Evolutionary conservation across 1,140 invertebrate species (phyloP), one percentile per base, ranked within the genome.

Genomic region (Neoseiulus cucumeris): DNA sequence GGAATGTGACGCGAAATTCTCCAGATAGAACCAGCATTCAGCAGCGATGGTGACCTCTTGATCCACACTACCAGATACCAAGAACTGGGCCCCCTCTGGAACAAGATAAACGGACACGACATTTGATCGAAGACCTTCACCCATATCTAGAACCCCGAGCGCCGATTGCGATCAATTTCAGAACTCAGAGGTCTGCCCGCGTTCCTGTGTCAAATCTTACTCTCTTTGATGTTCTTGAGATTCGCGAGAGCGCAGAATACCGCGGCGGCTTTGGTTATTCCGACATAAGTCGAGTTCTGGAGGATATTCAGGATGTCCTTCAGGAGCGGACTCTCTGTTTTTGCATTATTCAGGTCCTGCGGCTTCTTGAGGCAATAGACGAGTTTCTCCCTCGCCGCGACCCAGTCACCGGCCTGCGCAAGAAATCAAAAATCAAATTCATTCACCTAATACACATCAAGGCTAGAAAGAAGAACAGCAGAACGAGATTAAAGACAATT

Each of bases 351-450:
- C 18, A 67, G 70, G 22, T 59, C 51, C 9, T 17, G 33, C 1
- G 51, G 51, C 25, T 33, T 25, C 22, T 76, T 76, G 7, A 79
- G 67, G 68, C 73, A 77, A 42, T 73, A 73, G 29, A 67, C 69
- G 68, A 78, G 78, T 70, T 79, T 79, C 66, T 84, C 82, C 30
- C 86, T 76, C 0, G 89, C 88, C 70, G 78, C 82, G 66, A 78
- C 79, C 73, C 77, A 87, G 70, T 86, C 83, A 0, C 87, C 87
- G 1, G 84, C 51, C 51, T 59, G 33, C n/a, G n/a, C 14, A 59
- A 17, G 14, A 25, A 12, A 25, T 6, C 18, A 14, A 47, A 7
- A 47, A 47, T 4, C 4, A 4, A 9, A 9, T 39, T 39, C 33
- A n/a, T n/a, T n/a, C n/a, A n/a, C n/a, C 4, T 6, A 47, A 6